These are phyloP conservation scores for Sminthurinus aureus DNA, from an alignment of 2,888 invertebrate species.

Conservation along the genomic window DNA sequence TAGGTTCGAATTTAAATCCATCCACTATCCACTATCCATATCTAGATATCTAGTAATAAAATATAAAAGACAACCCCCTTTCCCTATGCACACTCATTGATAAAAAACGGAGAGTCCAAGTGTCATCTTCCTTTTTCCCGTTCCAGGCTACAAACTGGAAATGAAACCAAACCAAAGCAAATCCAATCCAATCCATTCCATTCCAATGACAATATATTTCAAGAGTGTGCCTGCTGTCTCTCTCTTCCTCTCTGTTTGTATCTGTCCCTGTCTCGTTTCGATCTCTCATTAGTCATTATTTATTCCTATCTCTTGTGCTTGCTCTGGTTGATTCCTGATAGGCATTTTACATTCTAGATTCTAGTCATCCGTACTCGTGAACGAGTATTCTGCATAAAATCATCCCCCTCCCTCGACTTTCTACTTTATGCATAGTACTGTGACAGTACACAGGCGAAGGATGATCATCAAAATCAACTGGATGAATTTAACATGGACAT, in stretches of 20 bases:
- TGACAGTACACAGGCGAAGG: not conserved
- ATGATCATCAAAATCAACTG: too few relatives aligned
- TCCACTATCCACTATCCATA: too few relatives aligned
- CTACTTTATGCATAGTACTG: not conserved
- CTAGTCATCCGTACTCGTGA: too few relatives aligned
- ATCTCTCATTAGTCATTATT: slow-evolving; percentile 37
- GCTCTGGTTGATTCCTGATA: slow-evolving; percentile 29
- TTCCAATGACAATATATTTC: not conserved
- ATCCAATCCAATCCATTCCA: not conserved
- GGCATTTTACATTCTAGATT: slow-evolving; percentile 26
- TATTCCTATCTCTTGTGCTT: slow-evolving; percentile 22
- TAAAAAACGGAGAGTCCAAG: too few relatives aligned
- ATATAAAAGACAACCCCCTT: too few relatives aligned
- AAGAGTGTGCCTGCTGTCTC: not conserved
- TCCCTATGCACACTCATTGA: too few relatives aligned
- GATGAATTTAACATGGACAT: too few relatives aligned
- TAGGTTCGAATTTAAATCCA: too few relatives aligned
- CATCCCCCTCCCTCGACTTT: slow-evolving; percentile 27
- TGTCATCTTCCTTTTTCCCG: slow-evolving; percentile 5
- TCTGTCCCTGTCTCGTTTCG: too few relatives aligned
- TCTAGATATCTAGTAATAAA: too few relatives aligned
- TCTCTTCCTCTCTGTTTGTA: not conserved
- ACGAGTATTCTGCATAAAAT: slow-evolving; percentile 15
- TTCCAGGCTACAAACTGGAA: not conserved
- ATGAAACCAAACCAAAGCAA: not conserved